These are phyloP conservation scores for Stegostoma tigrinum DNA, from an alignment of 2,113 vertebrate species.

Conservation along the genomic window DNA sequence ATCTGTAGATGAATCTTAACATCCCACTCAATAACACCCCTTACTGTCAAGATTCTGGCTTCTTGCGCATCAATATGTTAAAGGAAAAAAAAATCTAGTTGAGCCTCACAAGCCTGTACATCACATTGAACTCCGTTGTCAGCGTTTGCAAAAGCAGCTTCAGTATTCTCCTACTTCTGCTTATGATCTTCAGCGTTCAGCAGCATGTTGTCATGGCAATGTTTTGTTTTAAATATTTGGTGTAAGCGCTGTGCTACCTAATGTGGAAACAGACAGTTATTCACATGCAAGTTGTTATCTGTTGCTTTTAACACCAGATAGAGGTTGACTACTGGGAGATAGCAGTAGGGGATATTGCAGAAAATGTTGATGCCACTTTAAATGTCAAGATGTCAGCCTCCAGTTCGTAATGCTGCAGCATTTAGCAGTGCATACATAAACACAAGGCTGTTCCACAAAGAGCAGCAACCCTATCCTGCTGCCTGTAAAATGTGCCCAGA, in stretches of 20 bases:
- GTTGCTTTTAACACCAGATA: neutral
- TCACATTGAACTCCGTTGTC: neutral
- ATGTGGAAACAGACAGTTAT: neutral
- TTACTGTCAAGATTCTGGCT: neutral
- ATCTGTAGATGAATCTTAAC: neutral
- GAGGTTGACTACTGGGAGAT: neutral
- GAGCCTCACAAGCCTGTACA: neutral
- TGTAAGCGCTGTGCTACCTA: too few species aligned
- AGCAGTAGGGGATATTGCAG: neutral
- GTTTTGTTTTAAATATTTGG: neutral
- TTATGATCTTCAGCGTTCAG: constrained; percentile 21
- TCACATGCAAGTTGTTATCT: neutral
- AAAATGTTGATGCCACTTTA: neutral
- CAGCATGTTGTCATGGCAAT: constrained; percentile 24
- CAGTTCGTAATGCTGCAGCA: too few species aligned
- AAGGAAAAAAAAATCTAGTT: neutral
- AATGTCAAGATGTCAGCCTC: neutral
- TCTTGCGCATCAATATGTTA: neutral
- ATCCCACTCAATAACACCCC: neutral
- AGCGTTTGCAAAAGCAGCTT: neutral
- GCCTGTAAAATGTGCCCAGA: neutral
- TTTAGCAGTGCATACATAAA: neutral
- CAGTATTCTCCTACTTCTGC: neutral
- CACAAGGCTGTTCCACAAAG: neutral
- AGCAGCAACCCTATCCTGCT: neutral